Evolutionary conservation across 2,888 invertebrate genomes (phyloP).

Genomic region (Macrostomum cliftonense): DNA sequence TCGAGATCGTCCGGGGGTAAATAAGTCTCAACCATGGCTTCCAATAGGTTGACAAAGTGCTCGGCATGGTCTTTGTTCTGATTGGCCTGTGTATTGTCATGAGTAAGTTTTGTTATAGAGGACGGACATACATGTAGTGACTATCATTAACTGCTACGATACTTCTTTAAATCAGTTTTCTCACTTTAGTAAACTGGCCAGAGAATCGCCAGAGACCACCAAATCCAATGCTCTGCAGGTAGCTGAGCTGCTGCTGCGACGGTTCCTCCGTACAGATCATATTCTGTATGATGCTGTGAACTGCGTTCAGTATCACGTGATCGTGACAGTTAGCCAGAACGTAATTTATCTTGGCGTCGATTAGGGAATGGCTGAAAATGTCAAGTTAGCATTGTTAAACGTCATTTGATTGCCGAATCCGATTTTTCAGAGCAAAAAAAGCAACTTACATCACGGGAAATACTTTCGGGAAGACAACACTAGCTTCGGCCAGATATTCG

Average conservation of each 20-base stretch:
- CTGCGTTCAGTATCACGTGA: conserved; percentile 75
- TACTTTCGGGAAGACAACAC: conserved; percentile 80
- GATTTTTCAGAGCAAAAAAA: too few relatives aligned
- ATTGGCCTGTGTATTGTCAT: conserved; percentile 20
- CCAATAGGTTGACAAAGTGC: conserved; percentile 81
- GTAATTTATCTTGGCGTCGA: conserved; percentile 86
- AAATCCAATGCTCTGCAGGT: conserved; percentile 87
- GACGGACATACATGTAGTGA: too few relatives aligned
- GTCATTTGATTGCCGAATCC: too few relatives aligned
- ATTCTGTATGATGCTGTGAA: conserved; percentile 86
- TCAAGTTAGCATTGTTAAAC: too few relatives aligned
- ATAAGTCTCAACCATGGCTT: conserved; percentile 91
- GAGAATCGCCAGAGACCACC: conserved; percentile 96
- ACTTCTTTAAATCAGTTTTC: too few relatives aligned
- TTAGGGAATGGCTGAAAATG: conserved; percentile 59
- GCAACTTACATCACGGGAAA: conserved; percentile 63
- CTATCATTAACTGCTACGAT: too few relatives aligned
- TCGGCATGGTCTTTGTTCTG: conserved; percentile 60
- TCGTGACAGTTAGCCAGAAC: conserved; percentile 79
- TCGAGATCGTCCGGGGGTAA: conserved; percentile 46
- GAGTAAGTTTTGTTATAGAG: too few relatives aligned
- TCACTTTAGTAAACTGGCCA: conserved; percentile 80
- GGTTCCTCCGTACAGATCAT: conserved; percentile 87
- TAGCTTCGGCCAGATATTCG: conserved; percentile 88
- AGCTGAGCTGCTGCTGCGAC: conserved; percentile 77